Percentiles rank a stretch among this genome's conserved stretches.
These are phyloP conservation scores for Ostrea denselamellosa DNA, from an alignment of 1,140 invertebrate genomes.

Conservation along the genomic window DNA sequence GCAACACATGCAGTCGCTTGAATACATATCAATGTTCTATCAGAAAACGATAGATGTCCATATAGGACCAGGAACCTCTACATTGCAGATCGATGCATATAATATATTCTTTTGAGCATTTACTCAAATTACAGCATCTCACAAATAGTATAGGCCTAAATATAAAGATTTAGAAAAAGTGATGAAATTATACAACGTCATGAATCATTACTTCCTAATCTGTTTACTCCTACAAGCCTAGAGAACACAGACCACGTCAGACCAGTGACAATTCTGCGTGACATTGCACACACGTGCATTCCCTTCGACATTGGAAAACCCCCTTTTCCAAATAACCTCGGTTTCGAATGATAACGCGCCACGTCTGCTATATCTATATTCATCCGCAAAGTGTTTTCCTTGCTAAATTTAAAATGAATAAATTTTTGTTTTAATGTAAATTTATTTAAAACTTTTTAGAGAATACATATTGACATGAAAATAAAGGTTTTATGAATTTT, in stretches of 20 bases:
- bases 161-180: too few species aligned
- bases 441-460: too few species aligned
- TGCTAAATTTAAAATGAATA: neutral
- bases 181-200: too few species aligned
- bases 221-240: neutral
- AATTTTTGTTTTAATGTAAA: neutral
- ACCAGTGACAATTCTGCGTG: constrained; percentile 16
- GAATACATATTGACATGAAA: too few species aligned
- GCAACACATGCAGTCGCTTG: too few species aligned
- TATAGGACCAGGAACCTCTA: too few species aligned
- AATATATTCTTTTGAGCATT: too few species aligned
- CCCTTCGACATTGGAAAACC: constrained; percentile 3
- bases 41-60: too few species aligned
- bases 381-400: neutral
- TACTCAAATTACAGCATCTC: too few species aligned
- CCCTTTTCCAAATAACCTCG: constrained; percentile 12
- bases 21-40: too few species aligned
- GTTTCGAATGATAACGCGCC: constrained; percentile 18
- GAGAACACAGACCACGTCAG: constrained; percentile 22
- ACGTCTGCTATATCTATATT: constrained; percentile 13
- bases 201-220: constrained; percentile 9
- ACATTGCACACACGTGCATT: constrained; percentile 29
- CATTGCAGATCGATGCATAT: too few species aligned
- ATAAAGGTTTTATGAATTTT: neutral
- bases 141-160: too few species aligned